Base-by-base conservation (phyloP, 2,888 invertebrate species). In the Agrotis puta region DNA sequence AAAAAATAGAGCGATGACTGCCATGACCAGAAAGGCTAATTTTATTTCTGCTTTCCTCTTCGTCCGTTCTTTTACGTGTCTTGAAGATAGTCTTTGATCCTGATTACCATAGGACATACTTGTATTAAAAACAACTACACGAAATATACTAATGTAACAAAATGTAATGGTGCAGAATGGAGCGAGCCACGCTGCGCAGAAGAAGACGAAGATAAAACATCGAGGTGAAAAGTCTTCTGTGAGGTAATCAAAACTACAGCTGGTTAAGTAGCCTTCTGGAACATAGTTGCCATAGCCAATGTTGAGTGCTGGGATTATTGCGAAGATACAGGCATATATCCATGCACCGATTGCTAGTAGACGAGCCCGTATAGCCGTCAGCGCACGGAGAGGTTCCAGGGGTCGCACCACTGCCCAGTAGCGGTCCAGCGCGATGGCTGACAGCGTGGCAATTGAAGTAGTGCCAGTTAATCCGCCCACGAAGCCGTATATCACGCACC, bases 201-300 rank as follows among this genome's bases (percentile, higher is more conserved):
- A 98, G 90, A 98, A 98, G 7, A 97, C 90, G 82, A 98, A 96
- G 88, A 98, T 98, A 89, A 98, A 98, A 73, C 97, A 96, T 63
- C 97, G 97, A 1, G 97, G 97, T 0, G 91, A 89, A 0, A 92
- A 87, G 66, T 97, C 97, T n/a, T 97, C 96, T 1, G 98, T 97
- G 61, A 98, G 96, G 88, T 98, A 98, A 92, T 98, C 98, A 89
- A 98, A 98, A 87, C 98, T 98, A 93, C 98, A 98, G 85, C 98
- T 98, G 24, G 98, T 98, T 73, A 98, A 96, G 88, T 97, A 98
- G 2, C 98, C 98, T 91, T 98, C 98, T 9, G 98, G 98, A 20
- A 98, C 97, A 93, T 98, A 98, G 48, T 96, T 96, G 27, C 97
- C 98, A 82, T 98, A 96, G 13, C 98, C 98, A 56, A 98, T 95